Percentiles rank a stretch among this genome's conserved stretches.
Conservation (phyloP, 2,888 invertebrate species). For the Drosophila trichaetosa region DNA sequence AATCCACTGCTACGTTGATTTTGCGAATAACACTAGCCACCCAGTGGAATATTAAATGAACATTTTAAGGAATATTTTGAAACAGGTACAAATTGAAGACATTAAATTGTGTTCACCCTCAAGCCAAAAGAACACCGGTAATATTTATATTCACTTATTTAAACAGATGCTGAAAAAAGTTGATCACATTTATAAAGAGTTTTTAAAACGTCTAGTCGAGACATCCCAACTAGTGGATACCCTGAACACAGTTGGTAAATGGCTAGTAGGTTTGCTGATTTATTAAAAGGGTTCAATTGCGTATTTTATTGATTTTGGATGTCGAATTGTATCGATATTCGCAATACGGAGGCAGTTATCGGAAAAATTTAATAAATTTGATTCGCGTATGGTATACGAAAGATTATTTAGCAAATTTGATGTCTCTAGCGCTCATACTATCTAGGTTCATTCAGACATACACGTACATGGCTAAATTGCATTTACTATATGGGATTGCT, state of each 20-base stretch:
- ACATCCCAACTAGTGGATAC: not conserved
- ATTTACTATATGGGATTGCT: not conserved
- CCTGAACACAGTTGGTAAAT: not conserved
- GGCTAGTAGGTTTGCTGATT: not conserved
- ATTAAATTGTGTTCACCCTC: not conserved
- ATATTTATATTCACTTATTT: not conserved
- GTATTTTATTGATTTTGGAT: not conserved
- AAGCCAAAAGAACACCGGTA: not conserved
- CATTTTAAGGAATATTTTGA: not conserved
- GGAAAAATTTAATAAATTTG: not conserved
- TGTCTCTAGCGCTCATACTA: no score
- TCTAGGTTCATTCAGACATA: not conserved
- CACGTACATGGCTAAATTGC: not conserved
- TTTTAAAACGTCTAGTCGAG: not conserved
- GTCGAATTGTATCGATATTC: not conserved
- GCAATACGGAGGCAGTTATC: not conserved
- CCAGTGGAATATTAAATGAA: not conserved
- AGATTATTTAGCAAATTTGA: no score
- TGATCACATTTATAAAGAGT: not conserved
- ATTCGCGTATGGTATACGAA: no score
- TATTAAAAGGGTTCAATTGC: not conserved
- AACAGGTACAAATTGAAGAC: not conserved
- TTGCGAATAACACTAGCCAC: not conserved
- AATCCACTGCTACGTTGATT: not conserved
- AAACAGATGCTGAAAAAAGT: not conserved